Percentiles rank a stretch among this genome's conserved stretches.
Conservation (phyloP, 2,113 vertebrate genomes). For the Osmerus mordax region DNA sequence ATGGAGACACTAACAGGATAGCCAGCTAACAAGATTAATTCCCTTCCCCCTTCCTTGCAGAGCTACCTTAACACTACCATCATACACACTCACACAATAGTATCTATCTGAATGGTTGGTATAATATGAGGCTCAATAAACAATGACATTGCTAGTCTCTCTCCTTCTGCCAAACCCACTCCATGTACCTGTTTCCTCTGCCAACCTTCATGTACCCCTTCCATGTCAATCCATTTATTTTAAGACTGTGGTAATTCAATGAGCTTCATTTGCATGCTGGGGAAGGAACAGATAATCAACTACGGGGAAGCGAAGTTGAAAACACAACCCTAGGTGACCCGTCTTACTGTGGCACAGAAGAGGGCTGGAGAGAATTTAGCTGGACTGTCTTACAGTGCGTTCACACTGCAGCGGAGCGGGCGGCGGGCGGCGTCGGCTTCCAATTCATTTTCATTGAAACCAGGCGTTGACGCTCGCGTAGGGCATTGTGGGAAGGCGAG, state of each 20-base stretch:
- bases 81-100: neutral
- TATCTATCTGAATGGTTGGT: neutral
- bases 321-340: neutral
- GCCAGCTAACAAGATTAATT: constrained; percentile 60
- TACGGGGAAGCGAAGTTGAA: neutral
- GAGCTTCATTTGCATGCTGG: neutral
- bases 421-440: no score
- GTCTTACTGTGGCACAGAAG: no score
- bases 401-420: no score
- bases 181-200: constrained; percentile 3
- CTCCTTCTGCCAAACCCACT: neutral
- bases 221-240: constrained; percentile 57
- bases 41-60: constrained; percentile 42
- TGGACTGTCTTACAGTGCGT: no score
- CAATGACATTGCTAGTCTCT: neutral
- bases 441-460: no score
- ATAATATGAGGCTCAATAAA: neutral
- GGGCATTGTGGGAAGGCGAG: no score
- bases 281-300: neutral
- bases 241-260: constrained; percentile 57
- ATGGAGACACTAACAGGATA: constrained; percentile 36
- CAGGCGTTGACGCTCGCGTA: no score
- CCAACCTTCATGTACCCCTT: constrained; percentile 13
- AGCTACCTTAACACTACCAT: neutral
- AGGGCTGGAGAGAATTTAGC: no score